Percentiles rank a stretch among this genome's conserved stretches.
Conservation (phyloP, 2,888 invertebrate species). For the Chironomus riparius region DNA sequence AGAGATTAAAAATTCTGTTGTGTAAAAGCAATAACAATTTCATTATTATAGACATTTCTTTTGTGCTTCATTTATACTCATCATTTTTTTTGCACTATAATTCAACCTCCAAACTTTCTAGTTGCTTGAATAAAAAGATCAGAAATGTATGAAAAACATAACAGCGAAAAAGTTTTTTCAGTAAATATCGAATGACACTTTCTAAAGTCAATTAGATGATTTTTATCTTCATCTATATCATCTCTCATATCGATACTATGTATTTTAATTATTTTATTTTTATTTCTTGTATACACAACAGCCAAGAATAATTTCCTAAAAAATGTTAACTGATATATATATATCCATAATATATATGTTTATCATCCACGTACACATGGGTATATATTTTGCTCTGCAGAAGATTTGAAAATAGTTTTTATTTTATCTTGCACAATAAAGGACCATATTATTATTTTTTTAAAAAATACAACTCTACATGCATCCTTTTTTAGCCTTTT, state of each 20-base stretch:
- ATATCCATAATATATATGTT: background rate
- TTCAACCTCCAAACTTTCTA: background rate
- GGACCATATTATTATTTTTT: background rate
- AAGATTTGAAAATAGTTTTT: background rate
- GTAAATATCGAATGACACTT: too few relatives aligned
- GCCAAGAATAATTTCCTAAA: slow-evolving; percentile 23
- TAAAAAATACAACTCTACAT: background rate
- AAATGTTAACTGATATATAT: slow-evolving; percentile 21
- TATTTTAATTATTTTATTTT: background rate
- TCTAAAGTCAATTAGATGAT: too few relatives aligned
- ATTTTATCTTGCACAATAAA: background rate
- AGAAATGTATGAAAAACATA: too few relatives aligned
- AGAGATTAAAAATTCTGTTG: background rate
- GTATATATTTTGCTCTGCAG: background rate
- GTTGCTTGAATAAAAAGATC: background rate
- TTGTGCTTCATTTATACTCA: background rate
- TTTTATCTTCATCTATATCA: too few relatives aligned
- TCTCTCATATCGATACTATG: too few relatives aligned
- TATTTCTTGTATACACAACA: slow-evolving; percentile 19
- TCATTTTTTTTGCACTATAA: too few relatives aligned
- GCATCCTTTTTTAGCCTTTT: background rate
- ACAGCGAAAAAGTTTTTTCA: too few relatives aligned
- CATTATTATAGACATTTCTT: background rate
- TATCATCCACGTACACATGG: background rate
- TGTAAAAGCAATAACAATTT: slow-evolving; percentile 15